phyloP scores from a whole-genome alignment of 2,797 vertebrate genomes.

The Alosa sapidissima region DNA sequence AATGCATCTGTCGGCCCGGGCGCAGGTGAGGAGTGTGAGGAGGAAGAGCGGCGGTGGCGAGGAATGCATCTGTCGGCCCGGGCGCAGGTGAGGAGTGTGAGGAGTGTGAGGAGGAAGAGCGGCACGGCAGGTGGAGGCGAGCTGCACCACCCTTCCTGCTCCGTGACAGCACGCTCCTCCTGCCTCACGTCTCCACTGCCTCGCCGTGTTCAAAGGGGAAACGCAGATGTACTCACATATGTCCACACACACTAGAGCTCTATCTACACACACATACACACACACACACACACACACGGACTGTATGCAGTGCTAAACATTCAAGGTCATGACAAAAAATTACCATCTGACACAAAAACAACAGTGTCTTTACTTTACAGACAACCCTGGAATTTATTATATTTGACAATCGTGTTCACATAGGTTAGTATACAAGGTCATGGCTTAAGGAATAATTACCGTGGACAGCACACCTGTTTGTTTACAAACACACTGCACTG shows the following conservation, averaged over 20 bases:
- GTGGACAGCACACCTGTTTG: neutral
- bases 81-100: neutral
- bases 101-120: neutral
- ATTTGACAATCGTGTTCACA: neutral
- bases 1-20: slow-evolving; percentile 3
- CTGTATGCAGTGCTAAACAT: neutral
- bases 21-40: neutral
- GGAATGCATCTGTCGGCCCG: slow-evolving; percentile 10
- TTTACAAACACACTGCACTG: neutral
- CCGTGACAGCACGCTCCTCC: neutral
- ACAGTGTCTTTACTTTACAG: neutral
- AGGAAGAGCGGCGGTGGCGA: neutral
- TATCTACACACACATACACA: neutral
- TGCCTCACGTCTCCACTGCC: neutral
- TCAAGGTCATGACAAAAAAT: neutral
- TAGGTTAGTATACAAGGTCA: neutral
- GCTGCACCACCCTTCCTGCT: neutral
- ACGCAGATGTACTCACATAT: slow-evolving; percentile 14
- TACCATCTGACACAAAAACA: neutral
- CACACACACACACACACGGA: slow-evolving; percentile 1
- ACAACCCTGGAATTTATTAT: neutral
- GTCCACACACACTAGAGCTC: neutral
- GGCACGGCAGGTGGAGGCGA: neutral
- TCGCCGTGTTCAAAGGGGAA: slow-evolving; percentile 4
- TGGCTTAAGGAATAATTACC: neutral